phyloP scores from a whole-genome alignment of 2,797 vertebrate genomes.

The Nothura maculosa region DNA sequence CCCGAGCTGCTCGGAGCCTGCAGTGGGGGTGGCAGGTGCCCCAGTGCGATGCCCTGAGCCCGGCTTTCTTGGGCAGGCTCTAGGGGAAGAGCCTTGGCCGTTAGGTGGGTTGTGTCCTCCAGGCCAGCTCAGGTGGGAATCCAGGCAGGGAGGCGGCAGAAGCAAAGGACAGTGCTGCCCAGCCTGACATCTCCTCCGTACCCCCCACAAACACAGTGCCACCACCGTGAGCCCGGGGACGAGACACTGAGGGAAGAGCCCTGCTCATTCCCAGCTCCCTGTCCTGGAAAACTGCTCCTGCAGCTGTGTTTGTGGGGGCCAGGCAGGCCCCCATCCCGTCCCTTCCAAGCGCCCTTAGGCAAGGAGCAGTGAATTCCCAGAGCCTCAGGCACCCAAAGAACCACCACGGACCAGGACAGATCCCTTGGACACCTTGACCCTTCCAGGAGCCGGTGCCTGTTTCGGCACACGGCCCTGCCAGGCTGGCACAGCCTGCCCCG shows the following conservation, averaged over 20 bases:
- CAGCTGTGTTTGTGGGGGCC: fast-evolving
- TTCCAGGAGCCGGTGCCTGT: neutral
- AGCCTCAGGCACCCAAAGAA: neutral
- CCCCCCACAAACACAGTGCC: too few relatives aligned
- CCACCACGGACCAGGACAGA: fast-evolving
- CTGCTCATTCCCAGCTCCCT: neutral
- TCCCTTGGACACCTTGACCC: neutral
- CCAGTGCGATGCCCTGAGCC: neutral
- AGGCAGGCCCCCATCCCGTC: fast-evolving
- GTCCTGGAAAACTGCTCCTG: neutral
- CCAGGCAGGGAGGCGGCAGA: neutral
- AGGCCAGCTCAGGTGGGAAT: fast-evolving
- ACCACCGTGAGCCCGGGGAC: neutral
- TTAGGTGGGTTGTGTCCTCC: neutral
- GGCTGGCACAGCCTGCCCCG: fast-evolving
- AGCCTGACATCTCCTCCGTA: fast-evolving
- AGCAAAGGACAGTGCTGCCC: neutral
- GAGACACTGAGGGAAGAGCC: neutral
- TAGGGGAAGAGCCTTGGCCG: neutral
- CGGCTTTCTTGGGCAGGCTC: too few relatives aligned
- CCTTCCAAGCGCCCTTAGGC: neutral
- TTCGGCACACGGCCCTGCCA: fast-evolving
- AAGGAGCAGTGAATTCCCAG: neutral
- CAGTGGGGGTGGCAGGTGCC: neutral
- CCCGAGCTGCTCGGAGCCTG: neutral